These are phyloP conservation scores for Enteromius anoplus DNA, from an alignment of 2,797 vertebrate genomes.

Conservation along the genomic window DNA sequence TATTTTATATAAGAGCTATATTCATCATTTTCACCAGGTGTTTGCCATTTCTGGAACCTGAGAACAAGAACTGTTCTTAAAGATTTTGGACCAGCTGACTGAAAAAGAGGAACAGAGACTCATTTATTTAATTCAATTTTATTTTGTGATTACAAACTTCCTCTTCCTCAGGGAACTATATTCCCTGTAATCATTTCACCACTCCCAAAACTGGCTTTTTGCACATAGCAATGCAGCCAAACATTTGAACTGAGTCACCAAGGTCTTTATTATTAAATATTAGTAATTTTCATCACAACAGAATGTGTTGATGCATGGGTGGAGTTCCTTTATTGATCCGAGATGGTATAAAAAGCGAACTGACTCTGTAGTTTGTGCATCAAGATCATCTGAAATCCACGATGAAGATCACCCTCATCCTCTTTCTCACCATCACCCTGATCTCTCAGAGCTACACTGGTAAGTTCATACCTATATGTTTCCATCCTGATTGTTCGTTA, in stretches of 20 bases:
- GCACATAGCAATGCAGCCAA: background rate
- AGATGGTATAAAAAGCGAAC: conserved; percentile 68
- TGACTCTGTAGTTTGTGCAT: conserved; percentile 42
- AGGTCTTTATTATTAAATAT: background rate
- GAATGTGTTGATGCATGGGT: conserved; percentile 19
- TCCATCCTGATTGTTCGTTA: background rate
- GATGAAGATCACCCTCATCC: conserved; percentile 69
- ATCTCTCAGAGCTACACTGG: conserved; percentile 68
- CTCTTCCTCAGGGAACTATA: no score
- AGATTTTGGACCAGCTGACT: background rate
- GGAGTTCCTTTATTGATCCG: conserved; percentile 26
- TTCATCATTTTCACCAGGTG: background rate
- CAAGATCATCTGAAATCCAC: conserved; percentile 42
- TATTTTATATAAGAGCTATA: background rate
- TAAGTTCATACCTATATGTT: conserved; percentile 62
- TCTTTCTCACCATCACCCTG: conserved; percentile 67
- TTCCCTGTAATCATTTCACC: background rate
- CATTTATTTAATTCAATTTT: background rate
- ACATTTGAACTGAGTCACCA: background rate
- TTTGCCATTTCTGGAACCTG: conserved; percentile 1
- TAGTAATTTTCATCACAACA: conserved; percentile 2
- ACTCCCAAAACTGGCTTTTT: background rate
- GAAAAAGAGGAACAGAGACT: background rate
- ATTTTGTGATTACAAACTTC: background rate
- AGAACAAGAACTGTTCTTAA: background rate